Conservation (phyloP, 2,797 vertebrate genomes). For the Serranus cabrilla region DNA sequence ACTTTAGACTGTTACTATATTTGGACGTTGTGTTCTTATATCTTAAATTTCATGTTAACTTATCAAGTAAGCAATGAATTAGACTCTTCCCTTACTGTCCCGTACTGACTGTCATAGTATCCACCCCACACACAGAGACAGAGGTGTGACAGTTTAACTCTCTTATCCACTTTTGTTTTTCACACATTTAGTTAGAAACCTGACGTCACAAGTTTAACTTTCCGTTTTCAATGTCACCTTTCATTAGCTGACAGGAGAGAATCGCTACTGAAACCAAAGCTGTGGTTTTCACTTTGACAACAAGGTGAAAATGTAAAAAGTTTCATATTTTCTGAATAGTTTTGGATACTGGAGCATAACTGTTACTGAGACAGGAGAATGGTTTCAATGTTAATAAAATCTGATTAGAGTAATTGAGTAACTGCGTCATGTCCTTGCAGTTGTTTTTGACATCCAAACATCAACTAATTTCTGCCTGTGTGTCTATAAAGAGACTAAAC, state of each 20-base stretch:
- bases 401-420: too few species aligned
- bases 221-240: background rate
- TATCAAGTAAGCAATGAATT: too few species aligned
- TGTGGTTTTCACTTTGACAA: background rate
- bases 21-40: too few species aligned
- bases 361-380: constrained; percentile 9
- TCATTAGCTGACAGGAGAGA: background rate
- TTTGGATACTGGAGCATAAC: background rate
- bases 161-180: background rate
- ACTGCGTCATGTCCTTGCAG: background rate
- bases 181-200: constrained; percentile 4
- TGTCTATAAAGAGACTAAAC: background rate
- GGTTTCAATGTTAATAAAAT: constrained; percentile 4
- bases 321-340: background rate
- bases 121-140: background rate
- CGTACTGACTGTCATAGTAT: background rate
- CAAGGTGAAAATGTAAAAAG: background rate
- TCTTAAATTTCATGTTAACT: too few species aligned
- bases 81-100: constrained; percentile 8
- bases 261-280: background rate
- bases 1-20: too few species aligned
- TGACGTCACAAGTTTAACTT: background rate
- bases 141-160: background rate
- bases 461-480: background rate
- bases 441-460: background rate